Evolutionary conservation across 2,797 vertebrate genomes (phyloP).

Genomic region (Craterocephalus amniculus): DNA sequence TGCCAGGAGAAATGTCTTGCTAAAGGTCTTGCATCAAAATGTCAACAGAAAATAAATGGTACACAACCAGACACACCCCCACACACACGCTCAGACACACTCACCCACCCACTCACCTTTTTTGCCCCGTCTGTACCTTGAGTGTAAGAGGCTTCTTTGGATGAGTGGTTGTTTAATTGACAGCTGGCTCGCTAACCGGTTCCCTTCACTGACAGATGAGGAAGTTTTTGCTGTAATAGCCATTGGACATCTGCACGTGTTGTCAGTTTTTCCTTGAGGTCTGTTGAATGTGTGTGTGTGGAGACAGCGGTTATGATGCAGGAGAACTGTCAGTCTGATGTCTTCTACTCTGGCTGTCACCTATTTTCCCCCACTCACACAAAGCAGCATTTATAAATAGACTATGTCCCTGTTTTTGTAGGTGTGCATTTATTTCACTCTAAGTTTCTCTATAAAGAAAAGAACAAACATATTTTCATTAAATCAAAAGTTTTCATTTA

Average conservation of each 20-base stretch:
- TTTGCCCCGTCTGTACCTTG: conserved; percentile 34
- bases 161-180: conserved; percentile 72
- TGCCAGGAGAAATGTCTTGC: conserved; percentile 42
- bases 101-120: not conserved
- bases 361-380: conserved; percentile 31
- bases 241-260: conserved; percentile 68
- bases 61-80: conserved; percentile 25
- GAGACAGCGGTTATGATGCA: conserved; percentile 50
- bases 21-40: conserved; percentile 55
- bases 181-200: conserved; percentile 66
- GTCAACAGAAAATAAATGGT: conserved; percentile 48
- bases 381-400: conserved; percentile 60
- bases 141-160: conserved; percentile 43
- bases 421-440: conserved; percentile 20
- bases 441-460: conserved; percentile 15
- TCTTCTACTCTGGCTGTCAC: conserved; percentile 48
- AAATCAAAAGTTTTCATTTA: not conserved
- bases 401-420: conserved; percentile 33
- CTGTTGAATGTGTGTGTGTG: conserved; percentile 31
- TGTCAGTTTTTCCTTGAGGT: conserved; percentile 64
- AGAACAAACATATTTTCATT: not conserved
- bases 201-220: conserved; percentile 65
- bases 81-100: not conserved
- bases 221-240: conserved; percentile 70
- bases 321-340: conserved; percentile 67